Base-by-base conservation (phyloP, 2,113 vertebrate species). In the Cromileptes altivelis region DNA sequence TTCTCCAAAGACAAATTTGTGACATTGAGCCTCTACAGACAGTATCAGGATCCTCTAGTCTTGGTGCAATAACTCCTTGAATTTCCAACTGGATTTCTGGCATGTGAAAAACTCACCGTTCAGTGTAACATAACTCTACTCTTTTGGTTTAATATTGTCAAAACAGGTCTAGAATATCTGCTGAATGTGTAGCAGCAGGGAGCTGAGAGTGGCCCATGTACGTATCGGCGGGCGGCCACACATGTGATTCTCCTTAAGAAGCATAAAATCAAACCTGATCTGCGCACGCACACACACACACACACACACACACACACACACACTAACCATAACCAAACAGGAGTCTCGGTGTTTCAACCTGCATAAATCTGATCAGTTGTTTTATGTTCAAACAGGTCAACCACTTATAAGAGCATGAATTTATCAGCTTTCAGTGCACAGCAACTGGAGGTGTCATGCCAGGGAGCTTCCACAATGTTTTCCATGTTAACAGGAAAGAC, bases 351-450 rank as follows among this genome's bases (percentile, higher is more conserved):
- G 79, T 85, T 73, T 63, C 73, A 73, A 40, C 60, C 47, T 8
- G 47, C 73, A 78, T 93, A 88, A 90, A 91, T 91, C 79, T 87
- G 63, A 40, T 42, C 62, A 79, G 77, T 86, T 65, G 78, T 75
- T 89, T 81, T 88, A 87, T 82, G 85, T 74, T 63, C 60, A 64
- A 85, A 86, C 78, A 71, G 80, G 90, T 89, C 85, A 75, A 77
- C 47, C 86, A 64, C 77, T 92, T 94, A 90, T 67, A 45, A 45
- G 68, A 55, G 47, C 79, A 81, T 84, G 79, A 89, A 91, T 89
- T 80, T 81, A 86, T 91, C 80, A 86, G 87, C 92, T 90, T 89
- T 90, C 86, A 87, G 67, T 47, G 15, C 19, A 19, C 58, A 63
- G 79, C 63, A 80, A 47, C 75, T 52, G 72, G 75, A 57, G 56